These are phyloP conservation scores for Halesus radiatus DNA, from an alignment of 1,140 invertebrate species.

Conservation along the genomic window DNA sequence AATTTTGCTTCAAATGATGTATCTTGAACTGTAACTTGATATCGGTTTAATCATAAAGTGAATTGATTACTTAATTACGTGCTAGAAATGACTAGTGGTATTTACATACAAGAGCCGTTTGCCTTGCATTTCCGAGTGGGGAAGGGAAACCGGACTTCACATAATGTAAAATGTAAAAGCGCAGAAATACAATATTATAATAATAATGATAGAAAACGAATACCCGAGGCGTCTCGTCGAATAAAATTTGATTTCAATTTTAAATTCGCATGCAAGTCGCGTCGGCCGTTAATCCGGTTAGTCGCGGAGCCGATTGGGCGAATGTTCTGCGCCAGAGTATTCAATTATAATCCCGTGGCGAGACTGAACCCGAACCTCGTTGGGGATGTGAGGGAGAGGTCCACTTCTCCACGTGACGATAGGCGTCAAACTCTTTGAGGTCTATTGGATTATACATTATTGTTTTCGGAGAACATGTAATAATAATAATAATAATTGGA, in stretches of 20 bases:
- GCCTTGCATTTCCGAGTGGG: background rate
- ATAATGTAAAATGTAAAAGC: background rate
- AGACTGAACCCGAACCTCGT: background rate
- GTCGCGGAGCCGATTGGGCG: slow-evolving; percentile 8
- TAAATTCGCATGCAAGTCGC: slow-evolving; percentile 9
- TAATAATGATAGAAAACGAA: background rate
- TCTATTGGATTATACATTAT: too few relatives aligned
- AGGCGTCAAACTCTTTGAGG: too few relatives aligned
- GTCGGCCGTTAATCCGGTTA: slow-evolving; percentile 22
- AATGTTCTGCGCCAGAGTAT: background rate
- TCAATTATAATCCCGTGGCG: slow-evolving; percentile 15
- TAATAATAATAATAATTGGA: too few relatives aligned
- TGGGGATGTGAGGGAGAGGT: background rate
- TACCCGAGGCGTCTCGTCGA: background rate
- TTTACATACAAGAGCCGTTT: background rate
- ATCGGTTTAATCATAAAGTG: too few relatives aligned
- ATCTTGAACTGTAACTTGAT: too few relatives aligned
- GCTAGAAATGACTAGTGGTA: too few relatives aligned
- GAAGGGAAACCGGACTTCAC: background rate
- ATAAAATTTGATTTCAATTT: slow-evolving; percentile 21
- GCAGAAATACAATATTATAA: background rate
- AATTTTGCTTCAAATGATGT: too few relatives aligned
- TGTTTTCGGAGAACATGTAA: too few relatives aligned
- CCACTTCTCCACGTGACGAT: too few relatives aligned
- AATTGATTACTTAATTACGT: too few relatives aligned